Percentiles rank a stretch among this genome's conserved stretches.
Conservation (phyloP, 2,113 vertebrate genomes). For the Gopherus flavomarginatus region DNA sequence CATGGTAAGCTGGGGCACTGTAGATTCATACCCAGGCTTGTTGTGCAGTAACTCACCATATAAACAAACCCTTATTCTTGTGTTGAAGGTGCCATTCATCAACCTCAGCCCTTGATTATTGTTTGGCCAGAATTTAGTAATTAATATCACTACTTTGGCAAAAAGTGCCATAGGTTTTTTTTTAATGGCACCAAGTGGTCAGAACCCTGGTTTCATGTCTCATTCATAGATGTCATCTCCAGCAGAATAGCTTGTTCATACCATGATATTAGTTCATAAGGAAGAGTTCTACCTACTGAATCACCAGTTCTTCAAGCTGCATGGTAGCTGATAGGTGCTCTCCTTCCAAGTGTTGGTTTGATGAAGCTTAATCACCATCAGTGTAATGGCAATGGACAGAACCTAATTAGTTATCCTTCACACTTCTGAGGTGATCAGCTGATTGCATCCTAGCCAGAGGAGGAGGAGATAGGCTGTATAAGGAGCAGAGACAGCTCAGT, state of each 20-base stretch:
- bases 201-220: neutral
- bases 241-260: neutral
- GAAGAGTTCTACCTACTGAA: neutral
- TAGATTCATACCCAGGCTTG: neutral
- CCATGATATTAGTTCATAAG: neutral
- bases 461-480: neutral
- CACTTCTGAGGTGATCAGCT: neutral
- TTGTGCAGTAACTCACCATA: neutral
- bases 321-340: neutral
- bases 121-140: neutral
- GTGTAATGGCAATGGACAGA: neutral
- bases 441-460: too few relatives aligned
- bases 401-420: neutral
- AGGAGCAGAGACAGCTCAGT: neutral
- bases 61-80: neutral
- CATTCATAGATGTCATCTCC: neutral
- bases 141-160: neutral
- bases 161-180: neutral
- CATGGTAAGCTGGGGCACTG: neutral
- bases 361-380: neutral
- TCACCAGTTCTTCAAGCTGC: neutral
- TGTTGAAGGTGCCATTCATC: neutral
- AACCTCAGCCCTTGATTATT: neutral
- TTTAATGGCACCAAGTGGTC: neutral
- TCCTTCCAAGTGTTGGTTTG: neutral